Evolutionary conservation across 2,113 vertebrate species (phyloP), one percentile per base, ranked within the genome.

Genomic region (Todiramphus chloris): DNA sequence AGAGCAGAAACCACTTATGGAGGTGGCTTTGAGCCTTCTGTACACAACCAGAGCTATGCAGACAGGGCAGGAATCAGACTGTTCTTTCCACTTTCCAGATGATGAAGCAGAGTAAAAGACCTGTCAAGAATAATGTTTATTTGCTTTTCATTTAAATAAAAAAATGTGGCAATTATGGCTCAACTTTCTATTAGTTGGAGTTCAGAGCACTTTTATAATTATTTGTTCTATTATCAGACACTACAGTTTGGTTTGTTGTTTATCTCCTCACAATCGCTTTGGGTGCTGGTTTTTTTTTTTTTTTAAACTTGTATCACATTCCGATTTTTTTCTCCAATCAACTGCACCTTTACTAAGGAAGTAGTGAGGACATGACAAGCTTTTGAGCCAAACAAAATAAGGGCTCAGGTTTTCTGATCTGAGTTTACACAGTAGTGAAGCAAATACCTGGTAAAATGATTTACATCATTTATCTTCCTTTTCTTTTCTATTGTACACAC

Each of bases 331-430:
- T 46, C 20, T n/a, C 15, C 46, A 56, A 5, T 25, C 2, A 70
- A 35, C 33, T 15, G 24, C 63, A 63, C 28, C 16, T 58, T 83
- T 78, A 41, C n/a, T 60, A 37, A 67, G 31, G 67, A 73, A 79
- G 8, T 6, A 0, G 0, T 53, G 30, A 78, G 27, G 39, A 28
- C 21, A 7, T 1, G 5, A 24, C n/a, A 83, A 66, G 20, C 23
- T 84, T 73, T 66, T 79, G 16, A 55, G 10, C 21, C 30, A 60
- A 67, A 78, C 30, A 46, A 73, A 89, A 33, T 10, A 60, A 68
- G 31, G 27, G 27, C 17, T 75, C 8, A 3, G 17, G 33, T 7
- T 31, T 72, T 59, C 51, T 67, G 21, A 16, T 28, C 51, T 37
- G 73, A 78, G 55, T 67, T 73, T 60, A 67, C 53, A 33, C 18